phyloP scores from a whole-genome alignment of 2,888 invertebrate species.

The Drosophila mimetica region DNA sequence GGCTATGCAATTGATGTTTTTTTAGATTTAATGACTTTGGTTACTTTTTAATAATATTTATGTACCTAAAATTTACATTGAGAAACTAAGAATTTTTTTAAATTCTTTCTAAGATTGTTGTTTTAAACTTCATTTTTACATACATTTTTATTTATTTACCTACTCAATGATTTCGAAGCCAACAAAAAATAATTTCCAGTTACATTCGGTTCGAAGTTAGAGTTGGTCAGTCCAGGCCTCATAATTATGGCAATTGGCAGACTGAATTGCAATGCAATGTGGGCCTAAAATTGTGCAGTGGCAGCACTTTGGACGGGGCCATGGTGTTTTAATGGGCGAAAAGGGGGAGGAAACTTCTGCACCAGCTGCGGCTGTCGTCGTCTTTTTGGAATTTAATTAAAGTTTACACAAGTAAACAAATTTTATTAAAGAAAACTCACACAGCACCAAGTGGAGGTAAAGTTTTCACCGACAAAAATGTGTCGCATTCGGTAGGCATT shows the following conservation, averaged over 20 bases:
- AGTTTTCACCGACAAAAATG: slow-evolving; percentile 44
- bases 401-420: slow-evolving; percentile 80
- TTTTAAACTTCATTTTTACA: too few relatives aligned
- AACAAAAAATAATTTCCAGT: too few relatives aligned
- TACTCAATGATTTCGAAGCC: too few relatives aligned
- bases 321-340: slow-evolving; percentile 4
- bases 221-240: slow-evolving; percentile 32
- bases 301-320: slow-evolving; percentile 4
- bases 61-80: too few relatives aligned
- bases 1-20: too few relatives aligned
- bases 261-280: slow-evolving; percentile 45
- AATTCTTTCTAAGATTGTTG: too few relatives aligned
- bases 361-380: slow-evolving; percentile 57
- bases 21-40: too few relatives aligned
- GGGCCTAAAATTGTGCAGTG: slow-evolving; percentile 41
- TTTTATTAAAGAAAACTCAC: slow-evolving; percentile 70
- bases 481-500: slow-evolving; percentile 39
- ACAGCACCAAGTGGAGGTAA: slow-evolving; percentile 40
- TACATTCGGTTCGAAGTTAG: too few relatives aligned
- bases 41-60: too few relatives aligned
- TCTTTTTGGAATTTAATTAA: slow-evolving; percentile 78
- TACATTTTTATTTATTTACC: too few relatives aligned
- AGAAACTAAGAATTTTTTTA: too few relatives aligned
- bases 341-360: slow-evolving; percentile 11
- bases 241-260: slow-evolving; percentile 71